These are phyloP conservation scores for Meda fulgida DNA, from an alignment of 2,797 vertebrate genomes.

Conservation along the genomic window DNA sequence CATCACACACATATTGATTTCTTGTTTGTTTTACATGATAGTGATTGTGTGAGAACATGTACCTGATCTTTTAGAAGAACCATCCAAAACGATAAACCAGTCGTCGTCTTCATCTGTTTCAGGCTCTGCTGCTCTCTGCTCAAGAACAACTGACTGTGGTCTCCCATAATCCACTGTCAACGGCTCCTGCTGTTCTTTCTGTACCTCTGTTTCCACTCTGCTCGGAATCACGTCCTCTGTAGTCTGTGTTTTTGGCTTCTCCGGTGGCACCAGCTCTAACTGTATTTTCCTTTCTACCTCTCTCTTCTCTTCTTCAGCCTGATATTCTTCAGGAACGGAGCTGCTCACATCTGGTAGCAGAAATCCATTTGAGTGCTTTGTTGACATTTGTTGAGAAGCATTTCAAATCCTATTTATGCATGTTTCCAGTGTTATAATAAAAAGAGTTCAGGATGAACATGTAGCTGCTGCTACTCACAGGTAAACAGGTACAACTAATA, in stretches of 20 bases:
- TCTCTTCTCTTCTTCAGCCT: slow-evolving; percentile 16
- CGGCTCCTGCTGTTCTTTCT: slow-evolving; percentile 18
- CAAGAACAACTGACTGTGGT: slow-evolving; percentile 39
- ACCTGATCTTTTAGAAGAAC: slow-evolving; percentile 61
- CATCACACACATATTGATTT: neutral
- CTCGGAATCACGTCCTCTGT: slow-evolving; percentile 15
- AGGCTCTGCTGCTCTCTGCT: slow-evolving; percentile 52
- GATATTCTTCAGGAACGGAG: neutral
- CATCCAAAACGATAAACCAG: slow-evolving; percentile 69
- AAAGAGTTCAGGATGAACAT: neutral
- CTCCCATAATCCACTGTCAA: slow-evolving; percentile 29
- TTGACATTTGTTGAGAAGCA: neutral
- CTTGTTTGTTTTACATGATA: neutral
- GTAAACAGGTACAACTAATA: neutral
- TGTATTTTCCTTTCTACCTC: slow-evolving; percentile 11
- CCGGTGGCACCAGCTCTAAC: neutral
- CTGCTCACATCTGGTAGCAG: neutral
- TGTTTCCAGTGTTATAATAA: neutral
- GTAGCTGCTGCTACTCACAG: neutral
- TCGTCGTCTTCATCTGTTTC: slow-evolving; percentile 64
- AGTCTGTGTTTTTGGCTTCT: neutral
- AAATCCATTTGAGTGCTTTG: neutral
- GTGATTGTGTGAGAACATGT: slow-evolving; percentile 6
- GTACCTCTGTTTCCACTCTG: slow-evolving; percentile 15
- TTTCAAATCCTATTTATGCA: neutral